Evolutionary conservation across 2,888 invertebrate species (phyloP), one percentile per base, ranked within the genome.

Genomic region (Chesias legatella): DNA sequence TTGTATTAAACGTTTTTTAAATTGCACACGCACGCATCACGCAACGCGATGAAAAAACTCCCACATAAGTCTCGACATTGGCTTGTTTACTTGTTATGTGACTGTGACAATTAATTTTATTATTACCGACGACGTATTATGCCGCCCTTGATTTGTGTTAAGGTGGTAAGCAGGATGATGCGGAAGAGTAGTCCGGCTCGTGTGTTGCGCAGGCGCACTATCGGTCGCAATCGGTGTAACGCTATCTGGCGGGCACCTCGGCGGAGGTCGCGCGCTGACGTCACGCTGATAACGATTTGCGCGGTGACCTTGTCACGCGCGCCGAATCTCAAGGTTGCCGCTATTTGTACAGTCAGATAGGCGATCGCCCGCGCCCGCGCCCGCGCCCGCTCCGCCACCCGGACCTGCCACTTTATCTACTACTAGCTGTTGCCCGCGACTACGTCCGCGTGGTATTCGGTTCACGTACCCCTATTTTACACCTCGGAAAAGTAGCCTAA

Each of bases 251-350:
- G 77, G 77, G 78, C 84, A 83, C 83, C 84, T 82, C 79, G 63
- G 64, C 72, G 83, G 81, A 86, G 86, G 86, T 88, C 82, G 76
- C 67, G 60, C 67, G 74, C 73, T 83, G 79, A 86, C 88, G 86
- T 85, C 84, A 85, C 76, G 61, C 71, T 86, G 88, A 88, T 88
- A 88, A 88, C 84, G 79, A 85, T 86, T 85, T 79, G 86, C 85
- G 81, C 79, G 78, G 68, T 85, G 86, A 85, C 86, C 86, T 86
- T 88, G 86, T 75, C 83, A 78, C 77, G 79, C 68, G 73, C 81
- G 83, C 84, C 83, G 78, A 88, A 88, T 79, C 71, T 75, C 86
- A 86, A 88, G 86, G 86, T 83, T 73, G 75, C 75, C 69, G 78
- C 81, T 84, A 85, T 88, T 86, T 85, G 86, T 79, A 85, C 77